Base-by-base conservation (phyloP, 37 sponge, comb jelly and placozoan species). In the Petrosia ficiformis region DNA sequence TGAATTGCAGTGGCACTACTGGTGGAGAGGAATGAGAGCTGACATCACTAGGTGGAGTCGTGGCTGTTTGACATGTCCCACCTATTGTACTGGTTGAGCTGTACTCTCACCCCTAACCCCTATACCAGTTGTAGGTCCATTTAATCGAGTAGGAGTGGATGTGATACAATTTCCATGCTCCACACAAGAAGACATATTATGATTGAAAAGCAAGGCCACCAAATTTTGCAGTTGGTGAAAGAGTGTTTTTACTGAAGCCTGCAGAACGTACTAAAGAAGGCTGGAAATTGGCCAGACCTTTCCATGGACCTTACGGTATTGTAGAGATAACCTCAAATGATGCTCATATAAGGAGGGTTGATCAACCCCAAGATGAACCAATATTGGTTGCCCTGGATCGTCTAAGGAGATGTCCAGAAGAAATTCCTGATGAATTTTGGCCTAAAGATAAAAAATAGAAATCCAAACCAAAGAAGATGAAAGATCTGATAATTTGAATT, bases 61-160 rank as follows among this genome's bases (percentile, higher is more conserved):
- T 26, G 77, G 61, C 0, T 86, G 87, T 43, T 41, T 86, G 0
- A 48, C 48, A 42, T 79, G 80, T 79, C 71, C 80, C 33, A 68
- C 80, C 24, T 61, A 60, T 30, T 39, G 58, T 35, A 40, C 63
- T 28, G 82, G 87, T 19, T 5, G 57, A 43, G 57, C 67, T 0
- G 44, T 76, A 3, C 54, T 30, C 28, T 56, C 82, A 5, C 77
- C 72, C 21, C 73, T 80, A 29, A 80, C 81, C 14, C 87, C 87
- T 19, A 87, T 87, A n/a, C 87, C 77, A 39, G 87, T 87, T 19
- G 40, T 42, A 0, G 77, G 77, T 0, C 87, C 87, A 36, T 87
- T n/a, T n/a, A n/a, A n/a, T 81, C 64, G 72, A 21, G 84, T 89
- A 59, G 77, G 75, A 1, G 81, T 80, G n/a, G 89, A 88, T 71